Conservation (phyloP, 2,888 invertebrate species). For the Syrphus vitripennis region DNA sequence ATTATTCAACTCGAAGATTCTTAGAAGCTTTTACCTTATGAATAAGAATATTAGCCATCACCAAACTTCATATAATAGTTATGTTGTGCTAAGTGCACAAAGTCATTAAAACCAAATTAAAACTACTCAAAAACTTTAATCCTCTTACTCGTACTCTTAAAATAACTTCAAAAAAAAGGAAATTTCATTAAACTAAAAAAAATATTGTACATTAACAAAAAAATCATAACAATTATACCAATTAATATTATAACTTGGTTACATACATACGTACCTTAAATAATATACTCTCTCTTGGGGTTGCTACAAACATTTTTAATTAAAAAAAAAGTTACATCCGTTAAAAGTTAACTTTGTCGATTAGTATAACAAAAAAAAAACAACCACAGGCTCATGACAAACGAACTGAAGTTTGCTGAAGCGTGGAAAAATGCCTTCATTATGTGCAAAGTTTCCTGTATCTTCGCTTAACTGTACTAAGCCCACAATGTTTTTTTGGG, state of each 20-base stretch:
- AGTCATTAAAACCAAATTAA: background rate
- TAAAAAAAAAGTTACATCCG: slow-evolving; percentile 19
- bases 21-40: background rate
- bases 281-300: background rate
- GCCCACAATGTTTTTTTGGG: slow-evolving; percentile 26
- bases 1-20: background rate
- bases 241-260: background rate
- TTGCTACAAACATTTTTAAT: slow-evolving; percentile 21
- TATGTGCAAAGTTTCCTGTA: slow-evolving; percentile 42
- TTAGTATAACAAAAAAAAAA: slow-evolving; percentile 6
- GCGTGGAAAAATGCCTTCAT: slow-evolving; percentile 26
- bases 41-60: background rate
- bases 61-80: background rate
- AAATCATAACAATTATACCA: background rate
- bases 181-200: background rate
- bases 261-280: background rate
- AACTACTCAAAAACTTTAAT: background rate
- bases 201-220: background rate
- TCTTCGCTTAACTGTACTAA: slow-evolving; percentile 11
- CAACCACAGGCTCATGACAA: background rate
- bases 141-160: background rate
- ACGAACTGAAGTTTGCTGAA: background rate
- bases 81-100: background rate
- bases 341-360: slow-evolving; percentile 47
- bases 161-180: background rate